Evolutionary conservation across 2,888 invertebrate species (phyloP).

Genomic region (Galeopsomyia nigrocyanea): DNA sequence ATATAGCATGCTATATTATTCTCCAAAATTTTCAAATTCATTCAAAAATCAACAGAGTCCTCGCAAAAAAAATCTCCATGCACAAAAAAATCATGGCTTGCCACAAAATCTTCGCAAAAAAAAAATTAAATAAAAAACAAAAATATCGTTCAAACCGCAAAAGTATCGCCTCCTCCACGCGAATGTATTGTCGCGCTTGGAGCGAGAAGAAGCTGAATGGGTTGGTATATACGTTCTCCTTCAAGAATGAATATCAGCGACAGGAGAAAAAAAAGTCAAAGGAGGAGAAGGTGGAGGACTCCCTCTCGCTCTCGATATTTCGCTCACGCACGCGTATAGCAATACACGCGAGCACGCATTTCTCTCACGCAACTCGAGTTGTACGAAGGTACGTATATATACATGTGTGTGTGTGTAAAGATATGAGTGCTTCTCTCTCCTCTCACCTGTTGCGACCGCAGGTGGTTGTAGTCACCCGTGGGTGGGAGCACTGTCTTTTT

Average conservation of each 20-base stretch:
- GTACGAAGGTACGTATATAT: not conserved
- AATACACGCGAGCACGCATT: slow-evolving; percentile 54
- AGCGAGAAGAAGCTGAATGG: slow-evolving; percentile 30
- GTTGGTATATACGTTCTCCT: slow-evolving; percentile 8
- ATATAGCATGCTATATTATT: too few species aligned
- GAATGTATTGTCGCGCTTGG: slow-evolving; percentile 32
- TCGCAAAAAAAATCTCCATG: too few species aligned
- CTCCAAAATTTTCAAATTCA: too few species aligned
- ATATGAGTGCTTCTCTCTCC: slow-evolving; percentile 48
- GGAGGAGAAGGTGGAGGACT: slow-evolving; percentile 40
- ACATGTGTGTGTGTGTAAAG: slow-evolving; percentile 28
- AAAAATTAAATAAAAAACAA: slow-evolving; percentile 10
- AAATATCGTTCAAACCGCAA: slow-evolving; percentile 2
- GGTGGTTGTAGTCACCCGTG: slow-evolving; percentile 55
- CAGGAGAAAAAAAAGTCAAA: slow-evolving; percentile 22
- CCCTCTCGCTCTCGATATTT: slow-evolving; percentile 57
- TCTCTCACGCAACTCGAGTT: slow-evolving; percentile 59
- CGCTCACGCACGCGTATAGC: slow-evolving; percentile 63
- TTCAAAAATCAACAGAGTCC: too few species aligned
- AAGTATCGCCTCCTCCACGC: slow-evolving; percentile 17
- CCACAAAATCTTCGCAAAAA: too few species aligned
- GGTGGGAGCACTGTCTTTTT: slow-evolving; percentile 55
- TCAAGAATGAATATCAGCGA: slow-evolving; percentile 30
- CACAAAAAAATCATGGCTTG: too few species aligned
- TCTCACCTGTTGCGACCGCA: slow-evolving; percentile 63